A percentile compares a stretch with the other conserved stretches of the same genome.
Evolutionary conservation across 2,113 vertebrate genomes (phyloP).

Genomic region (Crotalus tigris): DNA sequence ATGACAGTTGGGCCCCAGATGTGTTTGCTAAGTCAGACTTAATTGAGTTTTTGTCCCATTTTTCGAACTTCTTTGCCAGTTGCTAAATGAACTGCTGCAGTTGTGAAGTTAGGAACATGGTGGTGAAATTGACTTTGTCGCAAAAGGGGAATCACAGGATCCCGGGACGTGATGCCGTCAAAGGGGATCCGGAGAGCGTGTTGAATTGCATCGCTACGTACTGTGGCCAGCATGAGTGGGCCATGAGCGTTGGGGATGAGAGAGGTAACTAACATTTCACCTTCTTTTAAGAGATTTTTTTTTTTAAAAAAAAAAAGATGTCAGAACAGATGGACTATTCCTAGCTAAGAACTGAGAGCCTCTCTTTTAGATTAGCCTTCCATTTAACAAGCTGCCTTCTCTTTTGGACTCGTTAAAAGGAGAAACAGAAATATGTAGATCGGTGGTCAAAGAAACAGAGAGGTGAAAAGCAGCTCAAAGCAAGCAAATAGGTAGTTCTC

Average conservation of each 20-base stretch:
- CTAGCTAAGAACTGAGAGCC: background rate
- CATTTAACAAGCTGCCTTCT: background rate
- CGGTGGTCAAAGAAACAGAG: background rate
- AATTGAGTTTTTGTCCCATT: background rate
- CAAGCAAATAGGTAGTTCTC: too few relatives aligned
- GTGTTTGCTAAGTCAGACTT: background rate
- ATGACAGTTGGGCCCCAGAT: background rate
- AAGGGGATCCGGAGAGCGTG: constrained; percentile 78
- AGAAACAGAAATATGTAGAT: background rate
- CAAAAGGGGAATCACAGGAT: background rate
- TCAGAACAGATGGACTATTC: background rate
- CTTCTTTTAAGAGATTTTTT: background rate
- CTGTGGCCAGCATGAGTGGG: constrained; percentile 83
- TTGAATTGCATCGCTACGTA: constrained; percentile 76
- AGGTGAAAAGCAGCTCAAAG: background rate
- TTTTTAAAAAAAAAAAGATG: background rate
- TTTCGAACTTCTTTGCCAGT: background rate
- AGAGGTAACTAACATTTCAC: constrained; percentile 70
- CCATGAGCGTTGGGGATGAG: constrained; percentile 84
- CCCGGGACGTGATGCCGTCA: constrained; percentile 54
- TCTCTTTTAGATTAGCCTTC: background rate
- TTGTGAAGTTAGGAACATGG: background rate
- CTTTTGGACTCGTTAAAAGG: background rate
- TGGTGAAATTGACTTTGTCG: background rate
- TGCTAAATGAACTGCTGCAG: background rate